Evolutionary conservation across 2,113 vertebrate genomes (phyloP).

Genomic region (Pelodiscus sinensis): DNA sequence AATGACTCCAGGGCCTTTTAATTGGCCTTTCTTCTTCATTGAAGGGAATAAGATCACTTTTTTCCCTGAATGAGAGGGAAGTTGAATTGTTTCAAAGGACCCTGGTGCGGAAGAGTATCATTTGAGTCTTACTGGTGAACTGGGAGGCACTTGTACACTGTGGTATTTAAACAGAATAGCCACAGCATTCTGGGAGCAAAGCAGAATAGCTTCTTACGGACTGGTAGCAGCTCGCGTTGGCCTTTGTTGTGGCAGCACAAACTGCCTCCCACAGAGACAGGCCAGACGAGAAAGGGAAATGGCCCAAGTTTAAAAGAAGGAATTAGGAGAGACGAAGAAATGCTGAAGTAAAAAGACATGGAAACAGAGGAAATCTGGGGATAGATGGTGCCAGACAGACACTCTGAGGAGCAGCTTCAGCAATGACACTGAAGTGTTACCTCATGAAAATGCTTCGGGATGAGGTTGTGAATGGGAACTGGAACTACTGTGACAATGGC

Average conservation of each 20-base stretch:
- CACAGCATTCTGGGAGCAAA: background rate
- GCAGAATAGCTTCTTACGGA: slow-evolving; percentile 47
- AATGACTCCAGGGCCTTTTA: background rate
- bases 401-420: background rate
- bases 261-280: slow-evolving; percentile 45
- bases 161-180: background rate
- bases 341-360: background rate
- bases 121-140: slow-evolving; percentile 6
- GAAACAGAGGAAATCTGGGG: background rate
- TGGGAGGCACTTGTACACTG: background rate
- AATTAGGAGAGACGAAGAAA: background rate
- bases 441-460: background rate
- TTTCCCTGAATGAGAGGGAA: background rate
- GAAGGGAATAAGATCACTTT: background rate
- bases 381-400: background rate
- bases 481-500: slow-evolving; percentile 12
- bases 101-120: background rate
- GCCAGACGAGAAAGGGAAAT: background rate
- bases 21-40: background rate
- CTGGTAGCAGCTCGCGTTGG: slow-evolving; percentile 48
- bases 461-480: background rate
- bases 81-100: background rate
- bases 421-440: background rate
- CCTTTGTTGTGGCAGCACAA: slow-evolving; percentile 47
- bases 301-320: background rate